Evolutionary conservation across 2,888 invertebrate species (phyloP).

Genomic region (Nomada hirtipes): DNA sequence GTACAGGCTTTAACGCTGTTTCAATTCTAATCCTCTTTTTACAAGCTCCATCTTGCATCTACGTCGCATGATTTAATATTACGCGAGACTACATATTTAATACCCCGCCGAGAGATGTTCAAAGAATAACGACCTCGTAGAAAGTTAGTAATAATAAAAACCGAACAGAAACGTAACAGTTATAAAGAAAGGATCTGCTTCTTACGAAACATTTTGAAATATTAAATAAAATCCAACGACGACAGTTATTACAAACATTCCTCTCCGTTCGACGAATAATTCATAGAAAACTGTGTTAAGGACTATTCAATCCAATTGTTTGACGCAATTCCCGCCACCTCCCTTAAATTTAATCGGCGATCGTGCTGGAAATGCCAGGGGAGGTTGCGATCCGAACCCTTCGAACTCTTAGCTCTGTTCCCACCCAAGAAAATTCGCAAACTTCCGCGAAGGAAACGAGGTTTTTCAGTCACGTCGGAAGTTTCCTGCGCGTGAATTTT

Average conservation of each 20-base stretch:
- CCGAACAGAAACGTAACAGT: no score
- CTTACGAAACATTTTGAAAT: no score
- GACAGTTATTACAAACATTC: no score
- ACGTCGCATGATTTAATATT: no score
- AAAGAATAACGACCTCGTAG: background rate
- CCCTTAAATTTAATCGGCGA: constrained; percentile 13
- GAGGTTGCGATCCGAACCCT: background rate
- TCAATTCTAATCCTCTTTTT: no score
- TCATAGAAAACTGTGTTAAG: background rate
- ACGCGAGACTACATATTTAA: no score
- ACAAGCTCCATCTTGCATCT: no score
- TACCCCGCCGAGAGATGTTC: no score
- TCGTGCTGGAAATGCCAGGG: constrained; percentile 4
- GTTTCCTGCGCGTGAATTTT: constrained; percentile 9
- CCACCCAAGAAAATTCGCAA: background rate
- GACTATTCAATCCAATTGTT: background rate
- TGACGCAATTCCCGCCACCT: no score
- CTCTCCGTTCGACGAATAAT: background rate
- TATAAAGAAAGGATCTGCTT: no score
- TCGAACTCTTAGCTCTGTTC: background rate
- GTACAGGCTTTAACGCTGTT: no score
- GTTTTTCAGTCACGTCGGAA: background rate
- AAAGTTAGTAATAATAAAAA: background rate
- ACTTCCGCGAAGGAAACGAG: background rate
- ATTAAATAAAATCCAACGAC: no score